A percentile compares a stretch with the other conserved stretches of the same genome.
These are phyloP conservation scores for Anser brachyrhynchus DNA, from an alignment of 2,113 vertebrate species.

Conservation along the genomic window DNA sequence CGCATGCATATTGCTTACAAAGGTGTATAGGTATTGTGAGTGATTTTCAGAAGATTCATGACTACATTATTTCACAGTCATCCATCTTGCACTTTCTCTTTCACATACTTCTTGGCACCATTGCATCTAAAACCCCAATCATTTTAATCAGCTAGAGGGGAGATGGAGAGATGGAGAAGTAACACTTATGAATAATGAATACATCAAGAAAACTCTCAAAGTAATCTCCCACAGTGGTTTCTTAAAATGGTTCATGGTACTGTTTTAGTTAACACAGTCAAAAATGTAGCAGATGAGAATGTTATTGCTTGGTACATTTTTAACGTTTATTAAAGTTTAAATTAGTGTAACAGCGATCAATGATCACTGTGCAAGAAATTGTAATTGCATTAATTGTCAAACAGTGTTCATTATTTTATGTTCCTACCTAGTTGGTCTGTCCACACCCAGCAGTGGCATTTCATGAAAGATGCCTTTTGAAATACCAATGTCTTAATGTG, in stretches of 20 bases:
- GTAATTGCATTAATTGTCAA: neutral
- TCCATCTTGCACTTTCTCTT: neutral
- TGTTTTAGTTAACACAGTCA: neutral
- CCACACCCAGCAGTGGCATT: neutral
- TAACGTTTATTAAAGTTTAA: neutral
- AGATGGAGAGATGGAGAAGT: neutral
- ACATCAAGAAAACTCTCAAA: neutral
- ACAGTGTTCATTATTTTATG: neutral
- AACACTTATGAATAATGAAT: neutral
- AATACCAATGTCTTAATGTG: neutral
- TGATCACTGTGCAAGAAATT: neutral
- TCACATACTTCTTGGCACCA: neutral
- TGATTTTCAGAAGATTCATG: neutral
- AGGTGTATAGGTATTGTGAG: neutral
- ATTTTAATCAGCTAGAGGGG: neutral
- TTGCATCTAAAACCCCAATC: neutral
- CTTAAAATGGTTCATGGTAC: neutral
- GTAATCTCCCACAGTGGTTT: neutral
- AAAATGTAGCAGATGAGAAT: neutral
- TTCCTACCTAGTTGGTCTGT: neutral
- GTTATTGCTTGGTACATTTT: neutral
- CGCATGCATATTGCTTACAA: neutral
- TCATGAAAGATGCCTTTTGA: slow-evolving; percentile 1
- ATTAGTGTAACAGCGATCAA: neutral
- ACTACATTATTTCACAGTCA: neutral